phyloP scores from a whole-genome alignment of 2,797 vertebrate species.

The Sorex maritimensis region DNA sequence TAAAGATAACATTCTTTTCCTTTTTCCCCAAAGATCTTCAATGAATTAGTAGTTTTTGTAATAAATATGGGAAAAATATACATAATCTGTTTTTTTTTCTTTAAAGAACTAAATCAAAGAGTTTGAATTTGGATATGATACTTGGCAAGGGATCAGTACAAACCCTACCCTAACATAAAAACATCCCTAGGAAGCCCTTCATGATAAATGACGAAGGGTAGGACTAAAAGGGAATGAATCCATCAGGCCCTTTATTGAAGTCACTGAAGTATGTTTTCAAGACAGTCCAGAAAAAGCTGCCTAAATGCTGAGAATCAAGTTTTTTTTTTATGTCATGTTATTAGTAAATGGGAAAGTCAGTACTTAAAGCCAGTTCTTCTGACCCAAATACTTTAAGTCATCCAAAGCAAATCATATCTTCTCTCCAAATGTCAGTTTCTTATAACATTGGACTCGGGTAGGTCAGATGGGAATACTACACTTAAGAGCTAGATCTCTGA shows the following conservation, averaged over 20 bases:
- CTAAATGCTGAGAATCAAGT: constrained; percentile 21
- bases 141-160: background rate
- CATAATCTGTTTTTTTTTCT: no score
- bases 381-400: background rate
- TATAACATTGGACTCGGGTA: background rate
- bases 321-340: background rate
- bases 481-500: background rate
- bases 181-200: background rate
- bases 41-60: background rate
- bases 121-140: background rate
- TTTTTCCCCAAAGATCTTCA: constrained; percentile 16
- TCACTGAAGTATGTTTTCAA: constrained; percentile 31
- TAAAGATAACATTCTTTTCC: constrained; percentile 49
- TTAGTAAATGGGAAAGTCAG: background rate
- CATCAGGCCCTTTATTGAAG: background rate
- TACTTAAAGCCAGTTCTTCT: background rate
- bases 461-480: background rate
- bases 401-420: background rate
- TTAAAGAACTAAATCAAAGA: background rate
- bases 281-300: background rate
- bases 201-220: background rate
- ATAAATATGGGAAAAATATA: no score
- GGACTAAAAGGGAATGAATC: background rate
- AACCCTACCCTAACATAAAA: background rate
- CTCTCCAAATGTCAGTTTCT: constrained; percentile 11